Conservation (phyloP, 2,888 invertebrate species). For the Luffia ferchaultella region DNA sequence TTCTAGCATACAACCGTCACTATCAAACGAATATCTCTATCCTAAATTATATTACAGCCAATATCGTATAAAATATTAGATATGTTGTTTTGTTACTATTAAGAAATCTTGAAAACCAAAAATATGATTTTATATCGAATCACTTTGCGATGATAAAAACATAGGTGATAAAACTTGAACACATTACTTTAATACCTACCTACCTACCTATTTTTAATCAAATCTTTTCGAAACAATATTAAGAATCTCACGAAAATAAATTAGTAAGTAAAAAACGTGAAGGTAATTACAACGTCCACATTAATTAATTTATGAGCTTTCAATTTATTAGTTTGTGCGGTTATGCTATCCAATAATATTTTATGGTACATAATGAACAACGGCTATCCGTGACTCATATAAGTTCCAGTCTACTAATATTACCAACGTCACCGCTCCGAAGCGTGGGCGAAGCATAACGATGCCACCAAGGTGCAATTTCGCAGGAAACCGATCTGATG, state of each 20-base stretch:
- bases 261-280: neutral
- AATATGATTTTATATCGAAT: neutral
- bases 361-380: neutral
- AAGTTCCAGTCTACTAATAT: neutral
- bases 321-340: neutral
- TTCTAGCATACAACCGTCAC: neutral
- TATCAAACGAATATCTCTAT: neutral
- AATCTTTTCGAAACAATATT: no score
- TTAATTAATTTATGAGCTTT: neutral
- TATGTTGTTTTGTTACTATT: no score
- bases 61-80: no score
- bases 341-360: neutral
- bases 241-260: neutral
- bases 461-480: neutral
- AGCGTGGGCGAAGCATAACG: neutral
- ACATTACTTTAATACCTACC: no score
- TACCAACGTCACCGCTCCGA: neutral
- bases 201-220: no score
- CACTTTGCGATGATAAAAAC: neutral
- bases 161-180: neutral
- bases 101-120: neutral
- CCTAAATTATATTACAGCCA: neutral
- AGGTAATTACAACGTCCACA: neutral
- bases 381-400: neutral
- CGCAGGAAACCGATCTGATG: neutral